phyloP scores from a whole-genome alignment of 2,113 vertebrate genomes.

The Campylomormyrus tamandua region DNA sequence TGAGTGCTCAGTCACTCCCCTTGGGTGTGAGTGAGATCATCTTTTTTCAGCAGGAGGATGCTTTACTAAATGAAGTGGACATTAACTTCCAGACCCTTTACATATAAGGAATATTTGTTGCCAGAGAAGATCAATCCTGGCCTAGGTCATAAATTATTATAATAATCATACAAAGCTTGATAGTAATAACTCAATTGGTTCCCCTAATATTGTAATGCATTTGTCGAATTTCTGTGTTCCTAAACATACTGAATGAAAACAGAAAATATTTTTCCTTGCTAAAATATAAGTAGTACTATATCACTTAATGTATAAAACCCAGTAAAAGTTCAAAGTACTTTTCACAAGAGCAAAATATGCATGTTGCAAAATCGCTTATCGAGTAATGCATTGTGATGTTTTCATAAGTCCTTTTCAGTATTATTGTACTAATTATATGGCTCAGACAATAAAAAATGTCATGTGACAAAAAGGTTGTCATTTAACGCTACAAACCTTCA shows the following conservation, averaged over 20 bases:
- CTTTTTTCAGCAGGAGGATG: neutral
- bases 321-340: neutral
- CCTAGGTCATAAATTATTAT: neutral
- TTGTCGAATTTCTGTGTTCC: neutral
- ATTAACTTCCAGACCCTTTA: neutral
- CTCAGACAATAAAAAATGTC: neutral
- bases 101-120: neutral
- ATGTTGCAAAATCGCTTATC: neutral
- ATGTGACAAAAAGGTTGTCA: neutral
- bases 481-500: neutral
- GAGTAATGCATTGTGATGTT: neutral
- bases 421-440: neutral
- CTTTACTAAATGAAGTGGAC: neutral
- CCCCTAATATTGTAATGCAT: neutral
- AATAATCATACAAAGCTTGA: neutral
- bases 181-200: neutral
- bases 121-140: neutral
- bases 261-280: neutral
- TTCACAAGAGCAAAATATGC: neutral
- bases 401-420: neutral
- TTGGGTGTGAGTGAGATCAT: slow-evolving; percentile 1
- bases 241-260: neutral
- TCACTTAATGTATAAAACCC: neutral
- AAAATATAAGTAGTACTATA: neutral
- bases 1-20: neutral